These are phyloP conservation scores for Blastobasis lacticolella DNA, from an alignment of 2,888 invertebrate species.

Conservation along the genomic window DNA sequence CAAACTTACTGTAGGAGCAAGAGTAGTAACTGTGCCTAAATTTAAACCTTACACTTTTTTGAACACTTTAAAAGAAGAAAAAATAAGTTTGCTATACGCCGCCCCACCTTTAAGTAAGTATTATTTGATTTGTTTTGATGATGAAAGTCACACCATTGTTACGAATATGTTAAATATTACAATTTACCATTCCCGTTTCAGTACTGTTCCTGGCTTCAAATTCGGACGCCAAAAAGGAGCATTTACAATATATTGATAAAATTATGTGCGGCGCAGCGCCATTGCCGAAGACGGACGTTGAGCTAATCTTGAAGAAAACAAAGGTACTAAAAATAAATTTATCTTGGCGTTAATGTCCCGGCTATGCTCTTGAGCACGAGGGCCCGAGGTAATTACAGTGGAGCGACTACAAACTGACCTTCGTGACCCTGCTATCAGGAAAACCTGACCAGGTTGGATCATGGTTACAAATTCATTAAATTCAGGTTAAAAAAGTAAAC, in stretches of 20 bases:
- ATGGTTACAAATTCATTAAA: too few species aligned
- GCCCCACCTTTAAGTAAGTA: constrained; percentile 83
- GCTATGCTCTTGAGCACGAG: too few species aligned
- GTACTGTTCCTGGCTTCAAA: constrained; percentile 80
- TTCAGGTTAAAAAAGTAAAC: neutral
- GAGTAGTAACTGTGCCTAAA: constrained; percentile 78
- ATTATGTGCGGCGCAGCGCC: constrained; percentile 80
- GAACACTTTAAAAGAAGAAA: constrained; percentile 74
- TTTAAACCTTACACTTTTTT: constrained; percentile 82
- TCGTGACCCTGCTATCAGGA: too few species aligned
- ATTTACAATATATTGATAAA: constrained; percentile 68
- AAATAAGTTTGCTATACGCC: constrained; percentile 74
- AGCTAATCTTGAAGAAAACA: constrained; percentile 61
- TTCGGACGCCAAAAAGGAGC: constrained; percentile 70
- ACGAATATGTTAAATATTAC: too few species aligned
- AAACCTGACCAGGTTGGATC: too few species aligned
- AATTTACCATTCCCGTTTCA: constrained; percentile 28
- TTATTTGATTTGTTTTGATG: neutral
- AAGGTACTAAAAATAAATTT: constrained; percentile 24
- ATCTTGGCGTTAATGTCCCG: too few species aligned
- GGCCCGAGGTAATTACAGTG: too few species aligned
- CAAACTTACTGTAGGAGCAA: constrained; percentile 74
- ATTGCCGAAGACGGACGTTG: constrained; percentile 71
- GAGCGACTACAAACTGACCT: too few species aligned
- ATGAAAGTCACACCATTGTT: neutral